Base-by-base conservation (phyloP, 2,888 invertebrate species). In the Ophraella communa region DNA sequence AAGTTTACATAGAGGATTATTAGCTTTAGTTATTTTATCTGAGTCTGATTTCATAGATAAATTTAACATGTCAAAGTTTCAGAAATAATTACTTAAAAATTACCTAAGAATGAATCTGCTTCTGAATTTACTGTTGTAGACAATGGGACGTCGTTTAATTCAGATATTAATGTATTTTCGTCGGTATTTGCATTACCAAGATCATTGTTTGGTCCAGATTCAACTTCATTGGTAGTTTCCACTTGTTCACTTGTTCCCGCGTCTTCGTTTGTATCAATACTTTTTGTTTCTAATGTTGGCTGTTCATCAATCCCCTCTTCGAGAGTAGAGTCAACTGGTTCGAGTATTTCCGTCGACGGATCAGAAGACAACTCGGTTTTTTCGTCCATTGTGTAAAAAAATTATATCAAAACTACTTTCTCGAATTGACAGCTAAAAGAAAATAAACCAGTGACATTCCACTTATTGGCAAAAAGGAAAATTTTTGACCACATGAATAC, bases 371-470 rank as follows among this genome's bases (percentile, higher is more conserved):
- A 47, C 8, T 55, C 55, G n/a, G 59, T 47, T 69, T 67, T 69
- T 62, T 69, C 66, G 18, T 69, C 69, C 69, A 69, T 69, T 47
- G 18, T 53, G 3, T 33, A 52, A 21, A 17, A 18, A 21, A n/a
- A 23, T 47, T 21, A 47, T 55, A 39, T 53, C 60, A 53, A 60
- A 60, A 60, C 60, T 60, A 39, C 30, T 52, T 60, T 60, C 60
- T 44, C 24, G 21, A 42, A 24, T 60, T 60, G 60, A 60, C 60
- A 52, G 52, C 60, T 60, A 30, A 60, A 60, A 58, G 18, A 27
- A 14, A 47, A 33, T 7, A 47, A 21, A 23, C 18, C 23, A 55
- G n/a, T 33, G 30, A 20, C 27, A 56, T 39, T 7, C 14, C 30
- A 2, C 8, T 14, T 17, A 39, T 1, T 7, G 4, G 14, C n/a